Conservation (phyloP, 35 echinoderm and acorn worm genomes). For the Apostichopus californicus region DNA sequence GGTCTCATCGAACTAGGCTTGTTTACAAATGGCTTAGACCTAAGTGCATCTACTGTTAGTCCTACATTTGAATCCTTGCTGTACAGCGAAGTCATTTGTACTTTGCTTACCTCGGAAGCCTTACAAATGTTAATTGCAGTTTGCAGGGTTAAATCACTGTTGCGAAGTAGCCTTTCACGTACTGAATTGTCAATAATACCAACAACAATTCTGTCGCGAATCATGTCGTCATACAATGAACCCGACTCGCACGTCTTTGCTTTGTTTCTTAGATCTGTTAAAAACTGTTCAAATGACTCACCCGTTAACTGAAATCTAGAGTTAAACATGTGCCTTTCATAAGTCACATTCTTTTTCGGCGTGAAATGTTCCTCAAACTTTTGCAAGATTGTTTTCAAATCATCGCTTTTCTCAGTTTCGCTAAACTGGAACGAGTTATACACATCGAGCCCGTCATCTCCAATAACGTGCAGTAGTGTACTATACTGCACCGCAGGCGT, state of each 20-base stretch:
- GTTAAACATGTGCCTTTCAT: conserved; percentile 39
- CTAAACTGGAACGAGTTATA: conserved; percentile 61
- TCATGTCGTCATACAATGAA: neutral
- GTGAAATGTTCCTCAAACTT: conserved; percentile 36
- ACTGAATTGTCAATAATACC: too few relatives aligned
- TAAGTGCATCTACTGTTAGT: too few relatives aligned
- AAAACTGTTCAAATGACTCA: conserved; percentile 21
- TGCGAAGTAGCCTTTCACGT: too few relatives aligned
- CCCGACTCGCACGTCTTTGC: neutral
- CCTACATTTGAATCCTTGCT: too few relatives aligned
- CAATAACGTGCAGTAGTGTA: conserved; percentile 68
- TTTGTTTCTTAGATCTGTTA: neutral
- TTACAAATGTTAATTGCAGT: too few relatives aligned
- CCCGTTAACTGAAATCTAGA: neutral
- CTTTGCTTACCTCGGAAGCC: too few relatives aligned
- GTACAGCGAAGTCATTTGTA: too few relatives aligned
- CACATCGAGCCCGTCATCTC: conserved; percentile 64
- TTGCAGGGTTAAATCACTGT: too few relatives aligned
- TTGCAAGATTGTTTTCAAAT: neutral
- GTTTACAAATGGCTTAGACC: too few relatives aligned
- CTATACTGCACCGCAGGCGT: conserved; percentile 26
- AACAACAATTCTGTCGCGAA: conserved; percentile 50
- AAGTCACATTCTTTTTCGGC: conserved; percentile 43
- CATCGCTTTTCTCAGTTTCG: neutral
- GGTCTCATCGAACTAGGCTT: too few relatives aligned